Conservation (phyloP, 2,113 vertebrate species). For the Chamaea fasciata region DNA sequence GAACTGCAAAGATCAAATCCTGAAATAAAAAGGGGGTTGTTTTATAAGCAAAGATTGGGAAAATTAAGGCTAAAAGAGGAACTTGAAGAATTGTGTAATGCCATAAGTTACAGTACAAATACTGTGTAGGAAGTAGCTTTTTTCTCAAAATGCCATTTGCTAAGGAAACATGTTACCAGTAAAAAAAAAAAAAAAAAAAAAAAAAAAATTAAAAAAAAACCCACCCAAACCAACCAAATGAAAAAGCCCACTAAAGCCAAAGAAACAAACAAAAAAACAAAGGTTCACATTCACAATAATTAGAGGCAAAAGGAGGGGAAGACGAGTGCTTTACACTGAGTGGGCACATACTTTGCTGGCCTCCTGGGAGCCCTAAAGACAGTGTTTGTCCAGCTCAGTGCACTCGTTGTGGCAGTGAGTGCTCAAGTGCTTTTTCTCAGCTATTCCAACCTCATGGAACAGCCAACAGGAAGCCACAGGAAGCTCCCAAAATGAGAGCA, state of each 20-base stretch:
- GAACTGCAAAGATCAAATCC: neutral
- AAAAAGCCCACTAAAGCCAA: neutral
- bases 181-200: neutral
- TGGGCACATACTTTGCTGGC: neutral
- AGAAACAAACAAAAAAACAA: neutral
- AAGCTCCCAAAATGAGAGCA: neutral
- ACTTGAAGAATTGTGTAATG: neutral
- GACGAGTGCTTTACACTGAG: neutral
- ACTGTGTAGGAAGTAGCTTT: neutral
- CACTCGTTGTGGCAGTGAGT: neutral
- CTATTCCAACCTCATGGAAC: neutral
- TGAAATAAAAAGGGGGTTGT: neutral
- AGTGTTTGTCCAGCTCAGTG: neutral
- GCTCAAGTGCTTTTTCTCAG: neutral
- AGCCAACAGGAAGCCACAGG: neutral
- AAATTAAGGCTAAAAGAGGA: neutral
- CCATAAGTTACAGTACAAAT: neutral
- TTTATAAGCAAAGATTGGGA: neutral
- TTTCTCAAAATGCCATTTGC: neutral
- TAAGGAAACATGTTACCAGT: neutral
- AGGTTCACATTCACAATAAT: neutral
- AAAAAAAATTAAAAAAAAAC: fast-evolving
- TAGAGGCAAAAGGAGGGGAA: neutral
- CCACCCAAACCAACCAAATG: neutral
- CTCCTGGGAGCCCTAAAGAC: neutral